Evolutionary conservation across 2,888 invertebrate genomes (phyloP), one percentile per base, ranked within the genome.

Genomic region (Deilephila porcellus): DNA sequence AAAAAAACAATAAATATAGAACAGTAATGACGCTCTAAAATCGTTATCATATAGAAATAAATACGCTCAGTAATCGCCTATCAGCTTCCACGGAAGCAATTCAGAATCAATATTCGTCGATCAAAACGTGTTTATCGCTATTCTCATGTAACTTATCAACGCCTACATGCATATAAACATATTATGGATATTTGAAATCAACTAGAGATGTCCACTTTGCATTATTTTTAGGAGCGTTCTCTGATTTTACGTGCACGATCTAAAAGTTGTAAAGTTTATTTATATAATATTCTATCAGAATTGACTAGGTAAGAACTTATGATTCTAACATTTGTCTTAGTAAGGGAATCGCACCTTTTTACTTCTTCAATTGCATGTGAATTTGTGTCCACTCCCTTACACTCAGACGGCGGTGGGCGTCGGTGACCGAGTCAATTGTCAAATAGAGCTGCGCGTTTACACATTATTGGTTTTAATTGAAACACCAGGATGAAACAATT

Each of bases 391-490:
- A n/a, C 56, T 14, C n/a, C 56, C 56, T 56, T 56, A 56, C 56
- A n/a, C n/a, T 4, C 56, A 56, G 56, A 56, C 56, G n/a, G 32
- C n/a, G 56, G 56, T 56, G 56, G 56, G n/a, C 56, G 56, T 56
- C 56, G 72, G 63, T 20, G 71, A 17, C 52, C 29, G 11, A 45
- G 45, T 62, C 73, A 71, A 60, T 25, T 71, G 37, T 73, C 71
- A 76, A 78, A 76, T 77, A 70, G 75, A 72, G 67, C 74, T 64
- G 75, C 72, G 76, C 74, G 52, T 67, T 63, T 67, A 59, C 59
- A 71, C 64, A 62, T 73, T 71, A 70, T 74, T 72, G 72, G n/a
- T 71, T 75, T 73, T 72, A 75, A 73, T 75, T 63, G 52, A 63
- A 73, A 45, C n/a, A 5, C 67, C 73, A 73, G 75, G 75, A 75